A percentile compares a stretch with the other conserved stretches of the same genome.
phyloP scores from a whole-genome alignment of 2,113 vertebrate species.

The Eulacestoma nigropectus region DNA sequence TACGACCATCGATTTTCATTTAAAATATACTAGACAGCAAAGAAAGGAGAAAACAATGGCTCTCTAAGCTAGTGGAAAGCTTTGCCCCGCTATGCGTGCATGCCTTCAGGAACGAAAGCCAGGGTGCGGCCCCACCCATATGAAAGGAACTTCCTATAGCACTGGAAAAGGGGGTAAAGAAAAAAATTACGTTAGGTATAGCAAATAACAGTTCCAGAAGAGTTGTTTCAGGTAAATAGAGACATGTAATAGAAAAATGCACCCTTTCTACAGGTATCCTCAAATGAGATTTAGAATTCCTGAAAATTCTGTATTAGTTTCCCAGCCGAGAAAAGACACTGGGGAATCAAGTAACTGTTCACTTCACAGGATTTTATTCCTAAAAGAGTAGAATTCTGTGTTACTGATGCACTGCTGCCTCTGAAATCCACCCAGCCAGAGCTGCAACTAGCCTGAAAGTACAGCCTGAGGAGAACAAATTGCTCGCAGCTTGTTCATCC shows the following conservation, averaged over 20 bases:
- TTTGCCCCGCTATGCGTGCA: background rate
- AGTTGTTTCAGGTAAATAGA: background rate
- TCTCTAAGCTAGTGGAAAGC: background rate
- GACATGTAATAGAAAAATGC: background rate
- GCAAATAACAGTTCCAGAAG: background rate
- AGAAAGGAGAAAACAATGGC: background rate
- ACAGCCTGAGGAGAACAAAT: conserved; percentile 41
- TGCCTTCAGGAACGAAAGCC: background rate
- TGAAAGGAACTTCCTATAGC: background rate
- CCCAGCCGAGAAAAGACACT: background rate
- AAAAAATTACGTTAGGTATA: background rate
- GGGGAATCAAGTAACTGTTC: background rate
- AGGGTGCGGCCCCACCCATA: conserved; percentile 44
- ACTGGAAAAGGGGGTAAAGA: background rate
- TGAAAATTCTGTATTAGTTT: background rate
- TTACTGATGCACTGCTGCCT: background rate
- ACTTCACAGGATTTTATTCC: background rate
- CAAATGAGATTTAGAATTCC: background rate
- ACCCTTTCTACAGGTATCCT: background rate
- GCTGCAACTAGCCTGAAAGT: conserved; percentile 8
- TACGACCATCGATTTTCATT: background rate
- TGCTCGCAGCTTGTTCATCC: conserved; percentile 17
- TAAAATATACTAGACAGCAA: background rate
- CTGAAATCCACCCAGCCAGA: conserved; percentile 59
- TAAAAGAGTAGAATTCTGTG: background rate